A percentile compares a stretch with the other conserved stretches of the same genome.
Evolutionary conservation across 2,888 invertebrate genomes (phyloP).

Genomic region (Dromius quadrimaculatus): DNA sequence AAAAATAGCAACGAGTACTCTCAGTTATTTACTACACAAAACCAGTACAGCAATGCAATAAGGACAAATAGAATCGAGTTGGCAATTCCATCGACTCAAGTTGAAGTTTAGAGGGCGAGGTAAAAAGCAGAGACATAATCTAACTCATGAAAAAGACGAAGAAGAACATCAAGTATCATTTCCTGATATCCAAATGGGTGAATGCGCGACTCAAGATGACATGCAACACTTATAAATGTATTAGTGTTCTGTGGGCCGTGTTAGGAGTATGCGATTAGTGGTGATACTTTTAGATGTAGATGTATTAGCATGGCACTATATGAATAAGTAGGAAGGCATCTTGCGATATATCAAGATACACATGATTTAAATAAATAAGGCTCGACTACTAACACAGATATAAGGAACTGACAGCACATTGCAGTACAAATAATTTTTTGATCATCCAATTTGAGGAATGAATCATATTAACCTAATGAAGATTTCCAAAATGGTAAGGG

Average conservation of each 20-base stretch:
- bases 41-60: neutral
- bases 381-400: slow-evolving; percentile 1
- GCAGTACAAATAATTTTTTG: no score
- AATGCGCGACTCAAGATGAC: neutral
- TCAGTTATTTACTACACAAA: neutral
- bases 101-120: slow-evolving; percentile 1
- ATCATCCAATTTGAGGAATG: no score
- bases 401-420: neutral
- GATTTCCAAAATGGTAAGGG: no score
- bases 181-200: slow-evolving; percentile 30
- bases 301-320: neutral
- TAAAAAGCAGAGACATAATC: neutral
- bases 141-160: slow-evolving; percentile 4
- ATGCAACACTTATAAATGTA: slow-evolving; percentile 4
- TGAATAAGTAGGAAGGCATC: slow-evolving; percentile 36
- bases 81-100: neutral
- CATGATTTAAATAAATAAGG: slow-evolving; percentile 3
- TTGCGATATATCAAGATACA: slow-evolving; percentile 18
- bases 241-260: slow-evolving; percentile 22
- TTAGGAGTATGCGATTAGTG: slow-evolving; percentile 23
- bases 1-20: no score
- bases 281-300: neutral
- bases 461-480: no score
- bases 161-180: slow-evolving; percentile 22
- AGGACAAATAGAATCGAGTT: slow-evolving; percentile 1